These are phyloP conservation scores for Nylanderia fulva DNA, from an alignment of 1,140 invertebrate species.

Conservation along the genomic window DNA sequence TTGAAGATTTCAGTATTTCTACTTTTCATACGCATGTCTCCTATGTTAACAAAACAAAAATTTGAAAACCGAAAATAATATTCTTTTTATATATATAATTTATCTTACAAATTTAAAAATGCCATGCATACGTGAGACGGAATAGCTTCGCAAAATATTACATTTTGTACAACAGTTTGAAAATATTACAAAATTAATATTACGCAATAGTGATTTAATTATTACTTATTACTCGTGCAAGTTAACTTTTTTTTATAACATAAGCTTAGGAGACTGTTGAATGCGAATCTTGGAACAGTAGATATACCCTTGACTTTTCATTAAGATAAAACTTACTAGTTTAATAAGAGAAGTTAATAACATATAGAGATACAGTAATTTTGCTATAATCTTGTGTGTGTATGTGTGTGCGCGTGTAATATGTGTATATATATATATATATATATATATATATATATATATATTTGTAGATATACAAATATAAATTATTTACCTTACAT, in stretches of 20 bases:
- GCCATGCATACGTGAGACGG: not conserved
- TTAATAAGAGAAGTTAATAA: slow-evolving; percentile 30
- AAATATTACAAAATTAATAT: not conserved
- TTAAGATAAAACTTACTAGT: slow-evolving; percentile 51
- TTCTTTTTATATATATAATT: not conserved
- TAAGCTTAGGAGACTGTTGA: slow-evolving; percentile 21
- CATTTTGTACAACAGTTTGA: not conserved
- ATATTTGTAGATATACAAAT: slow-evolving; percentile 70
- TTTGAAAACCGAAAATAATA: not conserved
- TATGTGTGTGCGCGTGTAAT: slow-evolving; percentile 22
- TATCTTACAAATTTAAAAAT: not conserved
- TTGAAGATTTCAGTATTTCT: not conserved
- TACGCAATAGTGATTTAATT: not conserved
- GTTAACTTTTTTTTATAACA: not conserved
- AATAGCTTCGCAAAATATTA: slow-evolving; percentile 8
- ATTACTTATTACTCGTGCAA: not conserved
- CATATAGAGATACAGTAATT: slow-evolving; percentile 54
- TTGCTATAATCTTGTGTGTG: slow-evolving; percentile 45
- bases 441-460: slow-evolving; percentile 35
- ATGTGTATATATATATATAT: too few relatives aligned
- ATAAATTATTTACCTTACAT: slow-evolving; percentile 74
- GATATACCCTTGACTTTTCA: slow-evolving; percentile 27
- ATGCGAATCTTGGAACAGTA: slow-evolving; percentile 40
- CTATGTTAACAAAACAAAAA: not conserved
- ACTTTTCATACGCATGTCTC: slow-evolving; percentile 14